Evolutionary conservation across 2,113 vertebrate genomes (phyloP).

Genomic region (Myocastor coypus): DNA sequence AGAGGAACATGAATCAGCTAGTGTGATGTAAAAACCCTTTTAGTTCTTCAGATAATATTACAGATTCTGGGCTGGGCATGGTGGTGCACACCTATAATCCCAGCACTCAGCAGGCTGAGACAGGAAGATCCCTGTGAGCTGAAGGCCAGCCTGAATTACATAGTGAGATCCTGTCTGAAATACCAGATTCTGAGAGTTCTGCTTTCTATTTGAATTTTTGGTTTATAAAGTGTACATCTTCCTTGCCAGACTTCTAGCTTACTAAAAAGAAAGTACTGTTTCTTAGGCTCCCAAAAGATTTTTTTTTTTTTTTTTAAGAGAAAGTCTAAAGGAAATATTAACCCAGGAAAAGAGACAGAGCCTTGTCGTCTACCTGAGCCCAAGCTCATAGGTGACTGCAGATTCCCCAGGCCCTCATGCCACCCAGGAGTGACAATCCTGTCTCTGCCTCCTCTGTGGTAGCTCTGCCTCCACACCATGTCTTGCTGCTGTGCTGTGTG

Average conservation of each 20-base stretch:
- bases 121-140: neutral
- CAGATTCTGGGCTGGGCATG: neutral
- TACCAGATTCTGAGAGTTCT: neutral
- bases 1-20: neutral
- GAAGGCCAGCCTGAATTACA: neutral
- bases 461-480: neutral
- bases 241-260: neutral
- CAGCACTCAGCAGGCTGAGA: neutral
- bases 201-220: neutral
- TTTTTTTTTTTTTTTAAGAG: neutral
- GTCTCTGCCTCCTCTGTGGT: neutral
- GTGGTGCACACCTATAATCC: neutral
- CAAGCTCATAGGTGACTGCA: neutral
- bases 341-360: neutral
- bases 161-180: neutral
- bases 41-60: neutral
- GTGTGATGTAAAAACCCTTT: neutral
- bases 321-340: slow-evolving; percentile 21
- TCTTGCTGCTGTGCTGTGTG: neutral
- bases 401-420: neutral
- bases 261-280: neutral
- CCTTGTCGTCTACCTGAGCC: neutral
- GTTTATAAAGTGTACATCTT: neutral
- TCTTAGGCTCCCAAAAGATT: neutral
- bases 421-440: accelerated